Evolutionary conservation across 1,140 invertebrate species (phyloP), one percentile per base, ranked within the genome.

Genomic region (Wasmannia auropunctata): DNA sequence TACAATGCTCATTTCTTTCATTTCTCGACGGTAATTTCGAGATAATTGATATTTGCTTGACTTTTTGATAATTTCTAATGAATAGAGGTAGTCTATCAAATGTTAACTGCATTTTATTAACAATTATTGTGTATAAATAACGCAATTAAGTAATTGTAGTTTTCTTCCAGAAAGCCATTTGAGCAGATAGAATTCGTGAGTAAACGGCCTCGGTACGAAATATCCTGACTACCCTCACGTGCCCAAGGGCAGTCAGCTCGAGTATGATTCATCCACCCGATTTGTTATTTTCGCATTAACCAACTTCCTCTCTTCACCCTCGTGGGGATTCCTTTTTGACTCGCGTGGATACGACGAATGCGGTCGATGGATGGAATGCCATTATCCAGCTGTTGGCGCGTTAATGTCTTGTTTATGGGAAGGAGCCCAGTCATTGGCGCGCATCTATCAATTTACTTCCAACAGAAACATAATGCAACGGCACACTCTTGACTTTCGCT

Each of bases 251-350:
- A 90, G 86, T 90, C 81, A 86, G 65, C 87, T 83, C 76, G 76
- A 83, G 62, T 84, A 83, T 91, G 87, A 92, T 88, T 90, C 91
- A 90, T 92, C 93, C 88, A n/a, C 88, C 58, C 88, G 85, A 87
- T 91, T 88, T 92, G 92, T 93, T 93, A 93, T 93, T 92, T 93
- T 93, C 93, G 86, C 92, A 93, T 93, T 93, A 93, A 72, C 86
- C 37, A 75, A 72, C 86, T 72, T 86, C 40, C 74, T 88, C 72
- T 85, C 60, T 87, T 72, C 77, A 69, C 80, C 87, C 89, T 83
- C 90, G 22, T 51, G 91, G 89, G 76, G 81, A 88, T 92, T 91
- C 87, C 86, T 93, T 93, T 90, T 90, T 88, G 88, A 92, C 74
- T 90, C 85, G 89, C 34, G 88, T 16, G 46, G 70, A 76, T 67